Conservation (phyloP, 2,888 invertebrate species). For the Colletes collaris region DNA sequence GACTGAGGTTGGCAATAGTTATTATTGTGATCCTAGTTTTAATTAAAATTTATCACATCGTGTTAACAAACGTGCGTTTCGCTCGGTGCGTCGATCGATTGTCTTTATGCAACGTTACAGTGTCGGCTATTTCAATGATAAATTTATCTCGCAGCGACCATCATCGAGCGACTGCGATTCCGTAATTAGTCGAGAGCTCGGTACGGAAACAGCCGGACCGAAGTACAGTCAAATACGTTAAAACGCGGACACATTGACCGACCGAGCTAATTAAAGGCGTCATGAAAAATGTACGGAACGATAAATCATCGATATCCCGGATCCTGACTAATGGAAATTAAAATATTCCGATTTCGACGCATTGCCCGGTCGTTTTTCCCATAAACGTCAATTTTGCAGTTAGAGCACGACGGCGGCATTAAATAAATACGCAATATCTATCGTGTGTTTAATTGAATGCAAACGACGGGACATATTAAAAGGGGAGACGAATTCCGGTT, state of each 20-base stretch:
- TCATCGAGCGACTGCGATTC: conserved; percentile 42
- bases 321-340: conserved; percentile 42
- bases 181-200: conserved; percentile 46
- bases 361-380: conserved; percentile 15
- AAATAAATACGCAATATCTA: background rate
- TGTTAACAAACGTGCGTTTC: too few species aligned
- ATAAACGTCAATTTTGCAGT: conserved; percentile 37
- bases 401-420: background rate
- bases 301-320: conserved; percentile 33
- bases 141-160: conserved; percentile 42
- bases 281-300: conserved; percentile 43
- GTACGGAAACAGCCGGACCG: conserved; percentile 24
- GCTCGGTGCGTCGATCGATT: too few species aligned
- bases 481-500: too few species aligned
- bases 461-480: too few species aligned
- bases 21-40: too few species aligned
- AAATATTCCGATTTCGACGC: conserved; percentile 44
- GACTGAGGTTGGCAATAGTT: too few species aligned
- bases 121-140: conserved; percentile 29
- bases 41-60: too few species aligned
- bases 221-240: conserved; percentile 39
- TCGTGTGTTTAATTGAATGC: background rate
- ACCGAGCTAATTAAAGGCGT: conserved; percentile 42
- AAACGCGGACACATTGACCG: conserved; percentile 42
- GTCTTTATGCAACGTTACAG: conserved; percentile 15